Evolutionary conservation across 2,797 vertebrate species (phyloP), one percentile per base, ranked within the genome.

Genomic region (Mallotus villosus): DNA sequence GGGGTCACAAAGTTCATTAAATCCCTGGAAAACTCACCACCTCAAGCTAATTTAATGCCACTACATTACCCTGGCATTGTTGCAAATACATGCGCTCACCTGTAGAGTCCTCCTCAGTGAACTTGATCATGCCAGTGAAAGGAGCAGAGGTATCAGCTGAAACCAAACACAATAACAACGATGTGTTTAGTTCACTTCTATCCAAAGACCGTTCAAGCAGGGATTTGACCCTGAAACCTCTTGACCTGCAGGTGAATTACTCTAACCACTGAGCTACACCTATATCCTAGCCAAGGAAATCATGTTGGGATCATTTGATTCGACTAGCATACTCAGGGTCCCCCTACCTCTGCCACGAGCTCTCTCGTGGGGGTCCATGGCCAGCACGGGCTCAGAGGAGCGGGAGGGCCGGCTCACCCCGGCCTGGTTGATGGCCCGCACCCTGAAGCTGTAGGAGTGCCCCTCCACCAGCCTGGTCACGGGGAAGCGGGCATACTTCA

Each of bases 51-150:
- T 11, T 55, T 3, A n/a, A 55, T 5, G 16, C 19, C 51, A 55
- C 11, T 11, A 46, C 19, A 55, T 1, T 6, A 55, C 51, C 4
- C 51, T n/a, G 4, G 51, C 51, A 53, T 19, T 4, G 16, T n/a
- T 19, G 49, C 1, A 6, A n/a, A 53, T 17, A 53, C 51, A 53
- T 11, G 51, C 51, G 4, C 73, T 11, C 85, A 99, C 97, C 96
- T 84, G 95, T 91, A 65, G 96, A 91, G 72, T 99, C 98, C 83
- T 99, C 98, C 86, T 99, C 98, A 11, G 98, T 99, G 76, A 99
- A 98, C 90, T 97, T 98, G 85, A 99, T 99, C 90, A 98, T 95
- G 51, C 97, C 98, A 17, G 98, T 99, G 95, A 95, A 99, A 41
- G 98, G 98, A 83, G 98, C 97, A 67, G 94, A 97, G 59, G 97